Base-by-base conservation (phyloP, 2,113 vertebrate species). In the Empidonax alnorum region DNA sequence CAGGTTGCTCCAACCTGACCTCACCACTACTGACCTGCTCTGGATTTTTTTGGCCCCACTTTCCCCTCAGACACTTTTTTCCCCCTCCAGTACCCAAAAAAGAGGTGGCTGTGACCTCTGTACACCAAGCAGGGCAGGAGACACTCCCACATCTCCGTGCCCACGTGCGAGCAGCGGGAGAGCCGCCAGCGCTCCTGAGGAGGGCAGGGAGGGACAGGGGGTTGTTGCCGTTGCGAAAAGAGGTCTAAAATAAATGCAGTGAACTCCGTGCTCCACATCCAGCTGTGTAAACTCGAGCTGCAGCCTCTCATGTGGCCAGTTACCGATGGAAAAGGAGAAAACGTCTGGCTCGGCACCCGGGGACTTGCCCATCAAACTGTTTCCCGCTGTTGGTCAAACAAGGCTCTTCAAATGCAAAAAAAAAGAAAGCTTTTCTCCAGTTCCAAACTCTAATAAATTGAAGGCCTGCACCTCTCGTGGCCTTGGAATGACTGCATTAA, bases 281-380 rank as follows among this genome's bases (percentile, higher is more conserved):
- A 97, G 96, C 95, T 97, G 97, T 94, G 79, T 94, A 96, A 97
- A 97, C 96, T 81, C 81, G 22, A 6, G 6, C 66, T 59, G 72
- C 95, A 94, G 85, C 72, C 91, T 76, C 95, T 95, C 94, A 3
- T 41, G 96, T 87, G 92, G 76, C 93, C 85, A 53, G 31, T 96
- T 90, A 86, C 84, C 67, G 5, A 10, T 31, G 76, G 80, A 92
- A 92, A 88, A 89, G 58, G 65, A 96, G 92, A 35, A 35, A 30
- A 84, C 86, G 75, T 75, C 53, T 4, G 67, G 39, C 73, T 93
- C 15, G 0, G 75, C 87, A 74, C 86, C 3, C 0, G 30, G 93
- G 87, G 95, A 85, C 68, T 82, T 87, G 87, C 94, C 96, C 68
- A 53, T 96, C 96, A 89, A 96, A 85, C 39, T 37, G 7, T 63